These are phyloP conservation scores for Isaurus tuberculatus DNA, from an alignment of 92 coral and sea anemone species.

Conservation along the genomic window DNA sequence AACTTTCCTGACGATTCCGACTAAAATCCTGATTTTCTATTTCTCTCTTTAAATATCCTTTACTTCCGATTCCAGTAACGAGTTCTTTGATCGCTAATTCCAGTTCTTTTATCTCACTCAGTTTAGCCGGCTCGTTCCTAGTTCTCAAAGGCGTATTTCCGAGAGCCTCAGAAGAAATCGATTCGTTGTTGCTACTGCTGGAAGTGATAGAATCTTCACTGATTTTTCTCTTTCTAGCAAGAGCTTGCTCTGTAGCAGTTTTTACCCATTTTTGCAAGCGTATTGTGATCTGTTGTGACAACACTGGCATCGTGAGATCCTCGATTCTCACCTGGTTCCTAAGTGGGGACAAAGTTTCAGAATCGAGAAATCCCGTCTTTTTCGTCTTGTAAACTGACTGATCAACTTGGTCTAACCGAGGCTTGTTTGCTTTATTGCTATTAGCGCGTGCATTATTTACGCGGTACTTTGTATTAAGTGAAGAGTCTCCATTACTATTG, in stretches of 20 bases:
- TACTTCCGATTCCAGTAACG: conserved; percentile 22
- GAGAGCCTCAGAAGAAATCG: background rate
- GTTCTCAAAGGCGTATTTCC: background rate
- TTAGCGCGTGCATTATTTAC: conserved; percentile 12
- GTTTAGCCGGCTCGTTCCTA: conserved; percentile 25
- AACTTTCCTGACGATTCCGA: conserved; percentile 18
- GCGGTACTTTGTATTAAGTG: conserved; percentile 32
- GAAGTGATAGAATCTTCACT: conserved; percentile 42
- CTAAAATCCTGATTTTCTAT: background rate
- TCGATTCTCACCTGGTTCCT: background rate
- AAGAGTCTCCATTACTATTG: conserved; percentile 25
- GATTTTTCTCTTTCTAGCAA: conserved; percentile 20
- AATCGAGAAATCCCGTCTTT: background rate
- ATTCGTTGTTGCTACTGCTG: conserved; percentile 23
- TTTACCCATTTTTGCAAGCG: conserved; percentile 43
- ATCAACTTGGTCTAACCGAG: background rate
- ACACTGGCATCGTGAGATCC: conserved; percentile 2
- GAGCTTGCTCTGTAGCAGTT: conserved; percentile 16
- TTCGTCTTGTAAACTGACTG: background rate
- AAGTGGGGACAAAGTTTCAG: background rate
- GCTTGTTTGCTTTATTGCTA: conserved; percentile 9
- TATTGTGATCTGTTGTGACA: conserved; percentile 33
- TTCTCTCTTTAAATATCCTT: conserved; percentile 1
- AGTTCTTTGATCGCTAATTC: conserved; percentile 40
- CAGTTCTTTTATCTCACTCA: conserved; percentile 28